Evolutionary conservation across 1,140 invertebrate species (phyloP), one percentile per base, ranked within the genome.

Genomic region (Mesaphorura yosii): DNA sequence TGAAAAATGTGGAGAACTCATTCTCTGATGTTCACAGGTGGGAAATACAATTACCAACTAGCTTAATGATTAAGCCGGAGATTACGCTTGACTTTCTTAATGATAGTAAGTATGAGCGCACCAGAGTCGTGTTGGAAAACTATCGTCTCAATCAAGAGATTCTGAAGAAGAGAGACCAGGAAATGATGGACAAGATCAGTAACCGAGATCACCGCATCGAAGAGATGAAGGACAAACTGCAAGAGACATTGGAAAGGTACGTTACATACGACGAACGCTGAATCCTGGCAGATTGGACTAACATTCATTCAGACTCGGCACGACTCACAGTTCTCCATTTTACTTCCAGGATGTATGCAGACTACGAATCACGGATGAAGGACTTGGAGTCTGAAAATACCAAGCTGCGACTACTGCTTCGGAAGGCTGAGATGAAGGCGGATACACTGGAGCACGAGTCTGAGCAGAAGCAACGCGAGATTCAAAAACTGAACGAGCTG

Each of bases 381-480:
- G 42, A 53, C n/a, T 64, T 60, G 27, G 66, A 70, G 40, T 48
- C 64, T n/a, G 73, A 75, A 46, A 65, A 72, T 3, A 66, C 68
- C 15, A 62, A 66, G 22, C 53, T 74, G n/a, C 65, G 71, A 55
- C 72, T 72, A 6, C 71, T 70, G 15, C 48, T 70, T 5, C 70
- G 69, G 44, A 73, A 73, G 56, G 56, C 68, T 40, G 73, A 75
- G 53, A 65, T 75, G 57, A 69, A 68, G 46, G 62, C 70, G 5
- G 64, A 68, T 37, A 66, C 65, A 51, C 53, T 75, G 29, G 69
- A 73, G 41, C 67, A 64, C 40, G 67, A 67, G 34, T 48, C 74
- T 20, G 69, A 73, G 52, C 72, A 74, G 58, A 75, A 74, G 44
- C 63, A 64, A 19, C 66, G 66, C 58, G 74, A 75, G 62, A 75